A percentile compares a stretch with the other conserved stretches of the same genome.
These are phyloP conservation scores for Triops longicaudatus DNA, from an alignment of 1,140 invertebrate species.

Conservation along the genomic window DNA sequence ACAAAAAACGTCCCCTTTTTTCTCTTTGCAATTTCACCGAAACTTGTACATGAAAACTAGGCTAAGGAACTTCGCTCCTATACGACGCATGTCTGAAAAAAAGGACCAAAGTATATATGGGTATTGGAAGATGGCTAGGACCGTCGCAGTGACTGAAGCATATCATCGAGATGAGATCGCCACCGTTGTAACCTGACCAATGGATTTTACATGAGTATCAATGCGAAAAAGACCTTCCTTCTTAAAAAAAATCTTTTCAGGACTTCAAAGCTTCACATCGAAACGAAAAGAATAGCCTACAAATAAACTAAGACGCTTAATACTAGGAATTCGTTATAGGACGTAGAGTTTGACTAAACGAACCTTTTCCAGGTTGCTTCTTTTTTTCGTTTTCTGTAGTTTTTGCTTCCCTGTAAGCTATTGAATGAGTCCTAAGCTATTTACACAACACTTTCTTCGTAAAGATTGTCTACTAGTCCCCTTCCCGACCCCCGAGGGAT, in stretches of 20 bases:
- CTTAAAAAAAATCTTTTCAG: neutral
- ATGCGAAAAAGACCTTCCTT: neutral
- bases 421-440: no score
- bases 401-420: neutral
- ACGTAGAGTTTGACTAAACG: neutral
- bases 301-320: neutral
- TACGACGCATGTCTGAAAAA: neutral
- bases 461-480: neutral
- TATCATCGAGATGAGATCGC: slow-evolving; percentile 4
- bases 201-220: neutral
- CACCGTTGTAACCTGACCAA: slow-evolving; percentile 8
- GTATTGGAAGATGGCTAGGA: neutral
- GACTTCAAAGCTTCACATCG: neutral
- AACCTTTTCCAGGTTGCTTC: neutral
- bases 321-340: neutral
- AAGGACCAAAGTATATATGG: neutral
- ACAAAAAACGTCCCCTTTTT: neutral
- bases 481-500: neutral
- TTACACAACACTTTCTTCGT: neutral
- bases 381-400: neutral
- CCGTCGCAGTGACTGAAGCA: slow-evolving; percentile 5
- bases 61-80: neutral
- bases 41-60: neutral
- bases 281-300: neutral
- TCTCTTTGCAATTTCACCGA: neutral